phyloP scores from a whole-genome alignment of 2,888 invertebrate species.

The Metacarcinus magister region DNA sequence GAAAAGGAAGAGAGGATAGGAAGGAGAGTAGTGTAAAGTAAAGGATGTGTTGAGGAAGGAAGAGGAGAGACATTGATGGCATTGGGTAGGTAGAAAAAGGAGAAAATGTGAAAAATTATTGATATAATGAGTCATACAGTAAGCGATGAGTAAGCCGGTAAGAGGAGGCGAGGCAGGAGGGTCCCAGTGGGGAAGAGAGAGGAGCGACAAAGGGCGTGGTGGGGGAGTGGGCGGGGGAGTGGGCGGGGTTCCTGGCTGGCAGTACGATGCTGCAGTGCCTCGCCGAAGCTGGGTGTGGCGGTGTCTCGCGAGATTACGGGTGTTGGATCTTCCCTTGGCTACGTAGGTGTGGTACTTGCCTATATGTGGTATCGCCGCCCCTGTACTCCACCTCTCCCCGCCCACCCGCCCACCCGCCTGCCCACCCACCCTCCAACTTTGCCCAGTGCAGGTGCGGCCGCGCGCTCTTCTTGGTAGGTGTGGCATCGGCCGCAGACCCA shows the following conservation, averaged over 20 bases:
- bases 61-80: not conserved
- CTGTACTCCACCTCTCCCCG: not conserved
- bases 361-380: slow-evolving; percentile 30
- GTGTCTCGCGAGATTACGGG: slow-evolving; percentile 29
- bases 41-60: not conserved
- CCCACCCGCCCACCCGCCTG: not conserved
- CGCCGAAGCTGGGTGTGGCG: not conserved
- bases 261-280: not conserved
- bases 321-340: not conserved
- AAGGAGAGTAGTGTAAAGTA: not conserved
- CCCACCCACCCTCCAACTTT: not conserved
- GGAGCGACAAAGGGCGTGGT: slow-evolving; percentile 31
- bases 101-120: not conserved
- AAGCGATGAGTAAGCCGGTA: not conserved
- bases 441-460: not conserved
- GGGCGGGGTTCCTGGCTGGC: not conserved
- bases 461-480: not conserved
- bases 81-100: not conserved
- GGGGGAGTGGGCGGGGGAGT: not conserved
- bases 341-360: slow-evolving; percentile 26
- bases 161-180: not conserved
- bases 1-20: not conserved
- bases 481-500: not conserved
- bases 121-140: not conserved
- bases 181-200: not conserved